Base-by-base conservation (phyloP, 2,888 invertebrate genomes). In the Brachynemurus nebulosus region DNA sequence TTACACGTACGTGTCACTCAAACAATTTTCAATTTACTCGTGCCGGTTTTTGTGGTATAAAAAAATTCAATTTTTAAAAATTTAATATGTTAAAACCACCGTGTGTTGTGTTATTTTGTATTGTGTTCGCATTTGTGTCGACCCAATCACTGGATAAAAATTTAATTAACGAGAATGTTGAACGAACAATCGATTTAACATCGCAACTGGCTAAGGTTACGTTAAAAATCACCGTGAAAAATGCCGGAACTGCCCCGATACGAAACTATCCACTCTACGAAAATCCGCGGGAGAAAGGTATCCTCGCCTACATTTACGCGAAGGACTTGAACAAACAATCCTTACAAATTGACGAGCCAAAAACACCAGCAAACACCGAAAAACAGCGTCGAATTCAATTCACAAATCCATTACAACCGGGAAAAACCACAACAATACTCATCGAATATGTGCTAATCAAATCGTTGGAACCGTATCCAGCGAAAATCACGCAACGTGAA, bases 401-500 rank as follows among this genome's bases (percentile, higher is more conserved):
- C 11, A 76, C 72, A 52, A 77, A 80, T 37, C 60, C 70, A 1
- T 55, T 81, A 3, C 69, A 69, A 27, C 65, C 72, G 3, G 77
- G 76, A 3, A 70, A 77, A 27, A 69, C 76, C 1, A 64, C 71
- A 3, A 62, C 69, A 7, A 59, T 85, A 17, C 70, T 72, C 25
- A 66, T 89, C 0, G 89, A 92, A 58, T 70, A 77, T 7, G 76
- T 88, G 1, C 78, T 80, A 40, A 80, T 83, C 0, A 84, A 89
- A 58, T 71, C 78, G 12, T 67, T 96, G 20, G 61, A 67, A 21
- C 90, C 97, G 0, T 86, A 85, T 65, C 98, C 98, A 2, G 78
- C 78, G 8, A 76, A 82, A 53, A 93, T 98, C 48, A 73, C 79
- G 0, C 98, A 98, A 62, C 80, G 86, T 49, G 97, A 98, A 57